Base-by-base conservation (phyloP, 1,140 invertebrate genomes). In the Drosophila seguyi region DNA sequence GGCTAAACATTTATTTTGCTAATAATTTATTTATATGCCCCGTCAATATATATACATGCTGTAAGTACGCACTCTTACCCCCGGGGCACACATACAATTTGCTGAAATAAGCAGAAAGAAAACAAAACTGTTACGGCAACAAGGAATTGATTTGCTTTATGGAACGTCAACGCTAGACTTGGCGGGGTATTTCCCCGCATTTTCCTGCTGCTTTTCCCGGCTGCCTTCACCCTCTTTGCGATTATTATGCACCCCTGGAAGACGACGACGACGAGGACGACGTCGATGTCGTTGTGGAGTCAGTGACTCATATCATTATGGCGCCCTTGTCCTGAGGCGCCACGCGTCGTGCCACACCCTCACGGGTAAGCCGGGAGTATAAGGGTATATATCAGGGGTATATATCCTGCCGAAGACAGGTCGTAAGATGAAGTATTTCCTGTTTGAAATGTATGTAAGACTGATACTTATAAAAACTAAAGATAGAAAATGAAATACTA, bases 1-100 rank as follows among this genome's bases (percentile, higher is more conserved):
- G 29, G 69, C 82, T 56, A 78, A 85, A 85, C 81, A 85, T 85
- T 85, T 85, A 85, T 85, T 85, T 85, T 74, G 81, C 81, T 86
- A 85, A 85, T 85, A 85, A 85, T 85, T 85, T 85, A 85, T 85
- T 85, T 85, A 85, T 85, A 85, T 86, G 82, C 69, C 82, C 67
- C 81, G 81, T 86, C 82, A 77, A 84, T 84, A 84, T 81, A 84
- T 81, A 84, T 81, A 84, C 81, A 84, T 67, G 66, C 27, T 78
- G 67, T 68, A 74, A 81, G 75, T 74, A 81, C 29, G 58, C 29
- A 47, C 34, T 20, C 29, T 45, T 18, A 72, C 81, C 81, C 60
- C 60, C 25, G 67, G 71, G 81, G 82, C 81, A 65, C 50, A 74
- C 69, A 72, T 68, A 73, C 81, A 86, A 85, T 85, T 85, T 85